phyloP scores from a whole-genome alignment of 2,888 invertebrate genomes.

The Lithosia quadra region DNA sequence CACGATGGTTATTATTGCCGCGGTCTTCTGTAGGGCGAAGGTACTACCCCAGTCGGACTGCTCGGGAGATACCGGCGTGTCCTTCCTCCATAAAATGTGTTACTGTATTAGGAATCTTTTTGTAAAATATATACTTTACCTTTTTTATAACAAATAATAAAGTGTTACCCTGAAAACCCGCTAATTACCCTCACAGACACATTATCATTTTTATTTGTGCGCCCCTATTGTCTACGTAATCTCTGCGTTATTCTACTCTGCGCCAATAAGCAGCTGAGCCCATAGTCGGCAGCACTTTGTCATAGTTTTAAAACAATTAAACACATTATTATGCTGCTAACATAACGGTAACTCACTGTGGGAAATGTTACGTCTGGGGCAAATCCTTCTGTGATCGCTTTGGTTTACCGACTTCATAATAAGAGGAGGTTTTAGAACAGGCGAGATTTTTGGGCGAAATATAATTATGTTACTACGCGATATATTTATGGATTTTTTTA shows the following conservation, averaged over 20 bases:
- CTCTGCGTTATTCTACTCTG: conserved; percentile 54
- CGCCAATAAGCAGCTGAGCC: conserved; percentile 62
- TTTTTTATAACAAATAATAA: no score
- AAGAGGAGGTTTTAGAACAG: background rate
- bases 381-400: background rate
- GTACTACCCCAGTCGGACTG: no score
- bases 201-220: background rate
- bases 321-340: conserved; percentile 67
- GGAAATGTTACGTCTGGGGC: conserved; percentile 53
- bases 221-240: conserved; percentile 8
- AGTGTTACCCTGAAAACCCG: no score
- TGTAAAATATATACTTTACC: no score
- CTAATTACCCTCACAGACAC: background rate
- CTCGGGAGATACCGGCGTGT: no score
- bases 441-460: background rate
- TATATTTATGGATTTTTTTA: background rate
- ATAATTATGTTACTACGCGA: no score
- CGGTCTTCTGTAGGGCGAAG: no score
- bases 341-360: conserved; percentile 63
- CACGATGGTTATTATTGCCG: no score
- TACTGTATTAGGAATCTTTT: no score
- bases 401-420: background rate
- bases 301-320: conserved; percentile 77
- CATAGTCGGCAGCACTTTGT: conserved; percentile 69
- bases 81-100: no score